Evolutionary conservation across 1,140 invertebrate genomes (phyloP), one percentile per base, ranked within the genome.

Genomic region (Reticulitermes speratus): DNA sequence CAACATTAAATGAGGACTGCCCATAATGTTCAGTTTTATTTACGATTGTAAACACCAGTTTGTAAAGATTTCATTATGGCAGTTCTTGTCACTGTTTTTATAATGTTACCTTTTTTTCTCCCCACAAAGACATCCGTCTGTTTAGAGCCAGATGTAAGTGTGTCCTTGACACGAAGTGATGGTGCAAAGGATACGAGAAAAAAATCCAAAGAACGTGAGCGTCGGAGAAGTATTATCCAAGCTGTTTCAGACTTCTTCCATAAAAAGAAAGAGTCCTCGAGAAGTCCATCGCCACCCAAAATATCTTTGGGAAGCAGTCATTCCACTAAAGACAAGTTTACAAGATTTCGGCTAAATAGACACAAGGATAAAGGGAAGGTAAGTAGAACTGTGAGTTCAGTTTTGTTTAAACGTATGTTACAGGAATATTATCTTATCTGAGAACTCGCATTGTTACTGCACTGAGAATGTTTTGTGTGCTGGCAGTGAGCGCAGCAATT

Each of bases 171-270:
- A 84, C 52, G 14, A 9, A 52, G 44, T 52, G 83, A 84, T 11
- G 69, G 82, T 69, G 25, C 85, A 44, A 81, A 86, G 25, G 85
- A 82, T 8, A 75, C 65, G 30, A 81, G 81, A 16, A 85, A 81
- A 38, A 86, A 86, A 23, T 82, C 75, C 16, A 86, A 86, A 89
- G 95, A 96, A 89, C 92, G 93, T 0, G 95, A 96, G 87, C 92
- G 96, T 86, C 91, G 96, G 82, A 96, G 96, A 89, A 96, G 96
- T 90, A 95, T 97, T 75, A 97, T 97, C 87, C 96, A 96, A 91
- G 94, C 96, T 83, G 94, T 83, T 94, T 95, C 96, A 6, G 96
- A 95, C 90, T 96, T 97, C 89, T 96, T 97, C 88, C 93, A 94
- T 82, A 95, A 94, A 88, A 94, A 93, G 87, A 91, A 89, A 81